Percentiles rank a stretch among this genome's conserved stretches.
Conservation (phyloP, 64 coral and sea anemone genomes). For the Orbicella faveolata region DNA sequence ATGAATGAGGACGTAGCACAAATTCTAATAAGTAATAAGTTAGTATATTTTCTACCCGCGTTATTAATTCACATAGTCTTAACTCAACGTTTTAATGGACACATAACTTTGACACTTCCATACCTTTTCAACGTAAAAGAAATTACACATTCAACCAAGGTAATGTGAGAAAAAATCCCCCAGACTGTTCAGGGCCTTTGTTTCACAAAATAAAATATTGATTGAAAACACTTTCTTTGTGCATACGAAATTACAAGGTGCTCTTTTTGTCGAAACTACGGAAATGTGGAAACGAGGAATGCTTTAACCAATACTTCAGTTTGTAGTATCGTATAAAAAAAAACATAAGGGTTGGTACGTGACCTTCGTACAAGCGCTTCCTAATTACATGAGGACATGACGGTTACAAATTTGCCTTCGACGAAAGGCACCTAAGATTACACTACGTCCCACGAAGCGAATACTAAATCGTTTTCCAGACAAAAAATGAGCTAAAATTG, state of each 20-base stretch:
- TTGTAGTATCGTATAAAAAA: too few species aligned
- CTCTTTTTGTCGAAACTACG: background rate
- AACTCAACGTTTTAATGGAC: too few species aligned
- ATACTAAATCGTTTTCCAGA: constrained; percentile 2
- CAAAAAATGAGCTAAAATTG: background rate
- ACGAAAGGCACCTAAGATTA: background rate
- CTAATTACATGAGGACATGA: background rate
- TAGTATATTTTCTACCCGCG: too few species aligned
- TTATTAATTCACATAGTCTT: too few species aligned
- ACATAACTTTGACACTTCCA: too few species aligned
- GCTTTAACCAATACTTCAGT: too few species aligned
- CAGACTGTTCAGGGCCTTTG: background rate
- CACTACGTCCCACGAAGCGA: background rate
- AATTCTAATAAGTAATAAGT: too few species aligned
- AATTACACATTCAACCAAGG: too few species aligned
- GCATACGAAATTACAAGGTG: background rate
- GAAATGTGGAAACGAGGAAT: too few species aligned
- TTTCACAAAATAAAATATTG: background rate
- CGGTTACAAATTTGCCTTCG: background rate
- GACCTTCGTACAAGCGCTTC: background rate
- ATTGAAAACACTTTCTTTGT: background rate
- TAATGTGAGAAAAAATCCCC: background rate
- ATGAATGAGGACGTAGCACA: too few species aligned
- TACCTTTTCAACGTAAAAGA: too few species aligned
- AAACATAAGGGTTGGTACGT: background rate